Evolutionary conservation across 2,888 invertebrate genomes (phyloP).

Genomic region (Taenaris catops): DNA sequence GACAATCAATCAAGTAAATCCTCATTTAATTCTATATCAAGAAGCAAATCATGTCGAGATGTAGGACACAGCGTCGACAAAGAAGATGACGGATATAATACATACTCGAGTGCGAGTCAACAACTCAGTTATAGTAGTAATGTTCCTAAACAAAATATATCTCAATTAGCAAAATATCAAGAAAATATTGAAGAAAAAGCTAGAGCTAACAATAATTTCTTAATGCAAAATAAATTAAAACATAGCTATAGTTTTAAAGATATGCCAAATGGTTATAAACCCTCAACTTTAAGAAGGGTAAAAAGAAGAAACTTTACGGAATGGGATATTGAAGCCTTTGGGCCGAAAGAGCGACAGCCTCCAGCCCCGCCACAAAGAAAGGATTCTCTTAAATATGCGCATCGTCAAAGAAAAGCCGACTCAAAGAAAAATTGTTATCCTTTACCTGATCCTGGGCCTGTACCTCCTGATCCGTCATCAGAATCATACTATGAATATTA

Average conservation of each 20-base stretch:
- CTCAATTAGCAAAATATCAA: constrained; percentile 82
- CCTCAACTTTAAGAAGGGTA: constrained; percentile 78
- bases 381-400: constrained; percentile 74
- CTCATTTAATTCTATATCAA: constrained; percentile 69
- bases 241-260: constrained; percentile 81
- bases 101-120: constrained; percentile 46
- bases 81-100: constrained; percentile 41
- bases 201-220: constrained; percentile 72
- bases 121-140: constrained; percentile 49
- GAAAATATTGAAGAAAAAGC: constrained; percentile 78
- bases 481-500: constrained; percentile 76
- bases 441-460: constrained; percentile 67
- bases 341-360: constrained; percentile 52
- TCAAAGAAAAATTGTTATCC: constrained; percentile 62
- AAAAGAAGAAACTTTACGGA: constrained; percentile 77
- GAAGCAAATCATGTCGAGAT: constrained; percentile 73
- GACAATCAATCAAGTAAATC: constrained; percentile 45
- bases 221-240: constrained; percentile 72
- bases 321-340: constrained; percentile 76
- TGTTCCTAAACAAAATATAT: constrained; percentile 64
- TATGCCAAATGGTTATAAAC: constrained; percentile 81
- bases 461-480: constrained; percentile 65
- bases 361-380: constrained; percentile 66
- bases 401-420: constrained; percentile 69
- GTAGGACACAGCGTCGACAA: constrained; percentile 53